A percentile compares a stretch with the other conserved stretches of the same genome.
phyloP scores from a whole-genome alignment of 2,888 invertebrate species.

The Hyles lineata region DNA sequence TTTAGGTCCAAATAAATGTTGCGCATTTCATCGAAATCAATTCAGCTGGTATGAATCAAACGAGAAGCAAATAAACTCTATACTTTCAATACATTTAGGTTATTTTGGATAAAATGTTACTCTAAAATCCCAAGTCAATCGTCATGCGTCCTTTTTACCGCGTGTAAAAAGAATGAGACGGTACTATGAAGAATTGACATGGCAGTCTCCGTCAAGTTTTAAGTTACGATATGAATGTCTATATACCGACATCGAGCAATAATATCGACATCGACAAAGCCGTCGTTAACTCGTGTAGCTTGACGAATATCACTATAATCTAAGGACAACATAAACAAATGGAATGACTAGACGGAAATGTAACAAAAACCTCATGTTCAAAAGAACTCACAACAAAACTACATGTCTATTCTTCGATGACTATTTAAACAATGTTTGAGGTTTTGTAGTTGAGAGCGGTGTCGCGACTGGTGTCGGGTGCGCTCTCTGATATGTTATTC shows the following conservation, averaged over 20 bases:
- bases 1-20: not conserved
- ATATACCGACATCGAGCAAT: slow-evolving; percentile 2
- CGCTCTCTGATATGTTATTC: slow-evolving; percentile 20
- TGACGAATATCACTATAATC: slow-evolving; percentile 9
- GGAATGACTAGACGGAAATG: slow-evolving; percentile 11
- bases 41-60: slow-evolving; percentile 22
- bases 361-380: not conserved
- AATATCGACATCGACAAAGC: slow-evolving; percentile 15
- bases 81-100: slow-evolving; percentile 8
- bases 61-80: slow-evolving; percentile 23
- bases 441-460: not conserved
- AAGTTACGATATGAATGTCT: slow-evolving; percentile 23
- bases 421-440: no score
- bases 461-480: not conserved
- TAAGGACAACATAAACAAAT: not conserved
- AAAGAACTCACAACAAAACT: no score
- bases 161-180: slow-evolving; percentile 51
- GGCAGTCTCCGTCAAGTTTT: slow-evolving; percentile 27
- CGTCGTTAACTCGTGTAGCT: slow-evolving; percentile 14
- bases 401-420: no score
- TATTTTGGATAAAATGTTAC: slow-evolving; percentile 22
- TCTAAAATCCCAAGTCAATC: slow-evolving; percentile 35
- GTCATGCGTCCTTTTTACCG: slow-evolving; percentile 45
- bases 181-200: slow-evolving; percentile 36
- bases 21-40: slow-evolving; percentile 25